Evolutionary conservation across 92 coral and sea anemone genomes (phyloP).

Genomic region (Epizoanthus scotinus): DNA sequence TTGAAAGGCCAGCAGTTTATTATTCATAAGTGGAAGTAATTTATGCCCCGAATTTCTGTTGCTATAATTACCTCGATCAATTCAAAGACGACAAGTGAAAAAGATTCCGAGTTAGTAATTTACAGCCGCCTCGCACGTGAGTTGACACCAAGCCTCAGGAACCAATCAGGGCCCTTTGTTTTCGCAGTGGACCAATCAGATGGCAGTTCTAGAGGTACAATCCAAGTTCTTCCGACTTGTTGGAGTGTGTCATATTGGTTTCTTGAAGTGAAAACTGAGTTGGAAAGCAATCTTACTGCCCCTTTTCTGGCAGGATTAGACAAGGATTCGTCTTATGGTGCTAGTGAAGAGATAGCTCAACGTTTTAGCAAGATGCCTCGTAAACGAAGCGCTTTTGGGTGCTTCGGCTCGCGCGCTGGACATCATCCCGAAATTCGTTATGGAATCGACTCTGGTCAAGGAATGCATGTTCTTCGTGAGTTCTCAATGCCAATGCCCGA

Average conservation of each 20-base stretch:
- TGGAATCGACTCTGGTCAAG: constrained; percentile 90
- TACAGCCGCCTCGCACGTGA: constrained; percentile 36
- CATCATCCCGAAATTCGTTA: constrained; percentile 97
- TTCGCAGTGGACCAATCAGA: constrained; percentile 19
- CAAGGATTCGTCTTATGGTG: constrained; percentile 48
- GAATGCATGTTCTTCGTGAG: constrained; percentile 87
- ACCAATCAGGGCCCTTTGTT: constrained; percentile 21
- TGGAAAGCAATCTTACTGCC: constrained; percentile 16
- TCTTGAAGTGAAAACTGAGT: constrained; percentile 19
- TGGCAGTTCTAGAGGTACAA: constrained; percentile 4
- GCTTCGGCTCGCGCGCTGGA: constrained; percentile 91
- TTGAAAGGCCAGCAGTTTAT: neutral
- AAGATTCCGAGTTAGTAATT: neutral
- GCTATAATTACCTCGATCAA: constrained; percentile 24
- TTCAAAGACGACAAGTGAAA: neutral
- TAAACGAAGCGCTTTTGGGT: constrained; percentile 80
- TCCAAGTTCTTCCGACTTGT: constrained; percentile 36
- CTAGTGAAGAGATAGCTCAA: constrained; percentile 45
- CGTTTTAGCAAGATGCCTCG: constrained; percentile 78
- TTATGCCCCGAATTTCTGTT: neutral
- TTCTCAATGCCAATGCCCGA: constrained; percentile 97
- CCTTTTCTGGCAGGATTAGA: constrained; percentile 23
- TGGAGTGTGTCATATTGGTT: constrained; percentile 38
- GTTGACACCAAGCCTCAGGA: neutral
- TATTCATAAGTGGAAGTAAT: constrained; percentile 2